Evolutionary conservation across 2,797 vertebrate species (phyloP).

Genomic region (Merluccius polli): DNA sequence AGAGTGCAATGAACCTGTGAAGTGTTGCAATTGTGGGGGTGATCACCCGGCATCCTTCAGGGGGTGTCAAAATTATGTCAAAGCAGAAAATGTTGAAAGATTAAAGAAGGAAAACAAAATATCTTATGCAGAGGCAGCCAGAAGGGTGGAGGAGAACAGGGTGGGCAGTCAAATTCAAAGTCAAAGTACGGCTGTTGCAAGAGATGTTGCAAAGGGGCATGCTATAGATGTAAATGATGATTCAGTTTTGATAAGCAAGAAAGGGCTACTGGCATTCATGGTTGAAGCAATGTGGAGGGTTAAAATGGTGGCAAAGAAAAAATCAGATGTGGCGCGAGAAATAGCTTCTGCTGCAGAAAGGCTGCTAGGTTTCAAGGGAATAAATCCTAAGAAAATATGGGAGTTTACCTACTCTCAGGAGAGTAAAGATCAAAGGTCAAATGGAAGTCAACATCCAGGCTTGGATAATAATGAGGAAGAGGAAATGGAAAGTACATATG

Average conservation of each 20-base stretch:
- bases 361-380: background rate
- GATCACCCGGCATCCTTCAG: background rate
- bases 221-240: background rate
- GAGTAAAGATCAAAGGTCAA: background rate
- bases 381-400: background rate
- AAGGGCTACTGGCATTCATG: conserved; percentile 1
- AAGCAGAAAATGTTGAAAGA: background rate
- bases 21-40: background rate
- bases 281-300: background rate
- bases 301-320: background rate
- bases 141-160: too few relatives aligned
- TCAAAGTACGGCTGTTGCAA: background rate
- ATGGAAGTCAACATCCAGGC: background rate
- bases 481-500: background rate
- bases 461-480: background rate
- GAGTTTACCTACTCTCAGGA: background rate
- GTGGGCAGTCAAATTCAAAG: background rate
- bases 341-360: background rate
- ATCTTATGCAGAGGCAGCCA: too few relatives aligned
- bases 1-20: background rate
- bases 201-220: background rate
- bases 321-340: background rate
- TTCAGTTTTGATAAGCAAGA: background rate
- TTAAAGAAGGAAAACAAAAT: too few relatives aligned
- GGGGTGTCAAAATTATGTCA: background rate